A percentile compares a stretch with the other conserved stretches of the same genome.
These are phyloP conservation scores for Stictonetta naevosa DNA, from an alignment of 2,113 vertebrate species.

Conservation along the genomic window DNA sequence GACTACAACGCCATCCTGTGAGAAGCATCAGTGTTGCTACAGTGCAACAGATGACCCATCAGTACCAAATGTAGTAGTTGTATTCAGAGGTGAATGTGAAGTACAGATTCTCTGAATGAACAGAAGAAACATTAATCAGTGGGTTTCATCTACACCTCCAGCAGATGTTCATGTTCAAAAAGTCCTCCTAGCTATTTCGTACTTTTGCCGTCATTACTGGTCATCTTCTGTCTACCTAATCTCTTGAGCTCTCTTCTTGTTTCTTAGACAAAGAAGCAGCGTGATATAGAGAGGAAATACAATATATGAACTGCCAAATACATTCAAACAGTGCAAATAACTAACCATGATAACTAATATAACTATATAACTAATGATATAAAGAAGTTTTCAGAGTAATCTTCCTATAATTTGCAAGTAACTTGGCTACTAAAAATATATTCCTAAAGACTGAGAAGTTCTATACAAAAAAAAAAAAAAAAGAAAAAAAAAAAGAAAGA, in stretches of 20 bases:
- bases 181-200: not conserved
- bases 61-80: not conserved
- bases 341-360: too few species aligned
- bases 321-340: not conserved
- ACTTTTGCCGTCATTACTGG: rapidly evolving
- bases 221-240: not conserved
- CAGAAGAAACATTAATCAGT: not conserved
- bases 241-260: not conserved
- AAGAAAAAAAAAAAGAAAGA: not conserved
- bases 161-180: not conserved
- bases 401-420: not conserved
- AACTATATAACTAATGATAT: too few species aligned
- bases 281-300: not conserved
- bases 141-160: not conserved
- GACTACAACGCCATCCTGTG: not conserved
- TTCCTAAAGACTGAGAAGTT: not conserved
- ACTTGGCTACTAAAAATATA: not conserved
- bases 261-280: not conserved
- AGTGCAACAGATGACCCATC: not conserved
- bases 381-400: not conserved
- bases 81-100: not conserved
- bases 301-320: not conserved
- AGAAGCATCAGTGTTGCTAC: not conserved
- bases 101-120: not conserved
- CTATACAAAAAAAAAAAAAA: not conserved